These are phyloP conservation scores for Hemiprocne comata DNA, from an alignment of 2,113 vertebrate species.

Conservation along the genomic window DNA sequence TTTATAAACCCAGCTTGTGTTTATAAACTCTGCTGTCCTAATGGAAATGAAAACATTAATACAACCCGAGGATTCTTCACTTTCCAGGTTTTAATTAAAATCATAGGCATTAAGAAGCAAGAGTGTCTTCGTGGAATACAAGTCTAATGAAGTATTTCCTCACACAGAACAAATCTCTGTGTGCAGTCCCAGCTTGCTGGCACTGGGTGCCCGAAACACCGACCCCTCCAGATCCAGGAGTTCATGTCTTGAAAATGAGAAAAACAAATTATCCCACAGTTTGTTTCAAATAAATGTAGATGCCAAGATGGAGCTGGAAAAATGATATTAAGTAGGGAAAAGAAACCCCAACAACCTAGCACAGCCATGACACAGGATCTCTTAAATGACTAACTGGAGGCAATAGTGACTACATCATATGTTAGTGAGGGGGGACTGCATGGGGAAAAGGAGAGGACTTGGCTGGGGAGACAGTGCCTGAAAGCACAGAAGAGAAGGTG, in stretches of 20 bases:
- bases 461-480: background rate
- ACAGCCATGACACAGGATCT: slow-evolving; percentile 27
- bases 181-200: slow-evolving; percentile 63
- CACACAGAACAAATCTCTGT: slow-evolving; percentile 70
- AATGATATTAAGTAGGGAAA: slow-evolving; percentile 38
- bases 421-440: background rate
- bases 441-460: background rate
- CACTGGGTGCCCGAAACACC: slow-evolving; percentile 37
- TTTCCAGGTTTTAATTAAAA: slow-evolving; percentile 87
- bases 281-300: slow-evolving; percentile 67
- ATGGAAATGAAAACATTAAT: slow-evolving; percentile 84
- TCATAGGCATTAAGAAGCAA: slow-evolving; percentile 79
- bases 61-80: slow-evolving; percentile 80
- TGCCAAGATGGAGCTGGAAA: slow-evolving; percentile 50
- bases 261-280: slow-evolving; percentile 71
- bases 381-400: slow-evolving; percentile 58
- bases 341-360: background rate
- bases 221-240: slow-evolving; percentile 35
- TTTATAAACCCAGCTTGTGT: slow-evolving; percentile 80
- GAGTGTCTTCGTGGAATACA: slow-evolving; percentile 78
- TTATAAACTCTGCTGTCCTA: slow-evolving; percentile 80
- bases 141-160: slow-evolving; percentile 81
- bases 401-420: background rate
- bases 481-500: background rate
- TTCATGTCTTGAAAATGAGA: slow-evolving; percentile 64